Conservation (phyloP, 2,888 invertebrate species). For the Leptura quadrifasciata region DNA sequence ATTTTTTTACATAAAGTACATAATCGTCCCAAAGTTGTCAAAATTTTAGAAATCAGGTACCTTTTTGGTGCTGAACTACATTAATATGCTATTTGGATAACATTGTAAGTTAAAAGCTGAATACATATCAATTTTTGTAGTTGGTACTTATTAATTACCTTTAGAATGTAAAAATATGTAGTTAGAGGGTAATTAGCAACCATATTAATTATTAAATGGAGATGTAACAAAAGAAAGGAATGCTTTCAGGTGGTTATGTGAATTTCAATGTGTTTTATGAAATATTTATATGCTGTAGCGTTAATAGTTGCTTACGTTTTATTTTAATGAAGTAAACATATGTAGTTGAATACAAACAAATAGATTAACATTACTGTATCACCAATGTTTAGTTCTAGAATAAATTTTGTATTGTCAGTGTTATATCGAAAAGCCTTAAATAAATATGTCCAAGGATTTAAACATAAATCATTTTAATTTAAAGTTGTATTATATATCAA, state of each 20-base stretch:
- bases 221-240: background rate
- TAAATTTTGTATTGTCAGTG: too few relatives aligned
- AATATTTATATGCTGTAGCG: background rate
- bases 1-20: too few relatives aligned
- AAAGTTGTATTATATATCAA: slow-evolving; percentile 22
- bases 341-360: slow-evolving; percentile 16
- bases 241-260: background rate
- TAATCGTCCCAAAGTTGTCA: too few relatives aligned
- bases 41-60: too few relatives aligned
- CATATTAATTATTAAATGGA: background rate
- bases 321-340: background rate
- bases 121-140: too few relatives aligned
- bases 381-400: too few relatives aligned
- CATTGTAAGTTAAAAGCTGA: too few relatives aligned
- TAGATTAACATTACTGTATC: background rate
- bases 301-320: background rate
- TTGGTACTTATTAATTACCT: too few relatives aligned
- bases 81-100: too few relatives aligned
- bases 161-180: too few relatives aligned
- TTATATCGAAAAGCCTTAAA: background rate
- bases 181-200: background rate
- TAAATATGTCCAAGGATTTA: slow-evolving; percentile 17
- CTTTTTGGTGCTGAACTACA: too few relatives aligned
- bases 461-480: background rate
- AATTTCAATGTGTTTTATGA: background rate